Conservation (phyloP, 37 sponge, comb jelly and placozoan genomes). For the Ephydatia muelleri region DNA sequence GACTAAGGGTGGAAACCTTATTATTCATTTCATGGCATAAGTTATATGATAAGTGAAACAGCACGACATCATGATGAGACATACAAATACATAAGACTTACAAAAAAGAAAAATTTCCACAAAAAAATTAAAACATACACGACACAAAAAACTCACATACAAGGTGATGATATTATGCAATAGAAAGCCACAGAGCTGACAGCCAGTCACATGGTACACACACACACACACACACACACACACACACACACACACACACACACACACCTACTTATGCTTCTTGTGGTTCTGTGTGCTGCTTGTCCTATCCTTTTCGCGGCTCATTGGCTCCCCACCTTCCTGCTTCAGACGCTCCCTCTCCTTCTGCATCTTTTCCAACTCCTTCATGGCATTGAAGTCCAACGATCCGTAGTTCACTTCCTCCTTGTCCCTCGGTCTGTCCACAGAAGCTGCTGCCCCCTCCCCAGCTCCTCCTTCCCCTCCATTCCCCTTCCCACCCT, state of each 20-base stretch:
- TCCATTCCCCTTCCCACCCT: not conserved
- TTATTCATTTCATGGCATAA: too few relatives aligned
- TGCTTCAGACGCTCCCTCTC: constrained; percentile 16
- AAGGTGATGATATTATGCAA: not conserved
- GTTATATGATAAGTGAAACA: not conserved
- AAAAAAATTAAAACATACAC: not conserved
- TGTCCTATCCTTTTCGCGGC: not conserved
- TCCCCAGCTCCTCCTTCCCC: not conserved
- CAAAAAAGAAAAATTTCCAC: not conserved
- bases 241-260: not conserved
- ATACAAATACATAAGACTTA: not conserved
- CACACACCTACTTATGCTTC: not conserved
- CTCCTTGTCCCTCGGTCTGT: not conserved
- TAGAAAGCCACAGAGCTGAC: too few relatives aligned
- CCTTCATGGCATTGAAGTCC: constrained; percentile 46
- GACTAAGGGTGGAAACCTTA: too few relatives aligned
- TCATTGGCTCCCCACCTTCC: not conserved
- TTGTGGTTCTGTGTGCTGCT: not conserved
- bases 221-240: not conserved
- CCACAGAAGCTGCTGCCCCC: not conserved
- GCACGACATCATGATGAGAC: not conserved
- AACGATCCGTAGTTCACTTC: constrained; percentile 26
- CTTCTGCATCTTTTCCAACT: constrained; percentile 4
- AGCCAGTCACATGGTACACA: not conserved
- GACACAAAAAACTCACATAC: not conserved